phyloP scores from a whole-genome alignment of 2,888 invertebrate genomes.

The Gortyna flavago region DNA sequence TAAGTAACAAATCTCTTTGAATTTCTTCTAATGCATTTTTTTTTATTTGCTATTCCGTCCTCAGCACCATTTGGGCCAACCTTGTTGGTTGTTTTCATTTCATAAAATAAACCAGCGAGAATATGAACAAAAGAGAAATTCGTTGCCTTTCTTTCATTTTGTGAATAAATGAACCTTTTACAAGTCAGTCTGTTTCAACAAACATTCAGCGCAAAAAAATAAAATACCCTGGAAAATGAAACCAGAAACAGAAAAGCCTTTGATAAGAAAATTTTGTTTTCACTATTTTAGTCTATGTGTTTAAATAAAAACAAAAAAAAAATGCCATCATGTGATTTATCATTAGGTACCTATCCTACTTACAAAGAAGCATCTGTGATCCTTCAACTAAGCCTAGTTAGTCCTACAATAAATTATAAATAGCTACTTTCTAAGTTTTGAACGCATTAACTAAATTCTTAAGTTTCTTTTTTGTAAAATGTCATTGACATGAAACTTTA shows the following conservation, averaged over 20 bases:
- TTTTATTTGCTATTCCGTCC: constrained; percentile 26
- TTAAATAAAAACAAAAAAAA: no score
- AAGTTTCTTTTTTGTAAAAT: not conserved
- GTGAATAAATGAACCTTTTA: constrained; percentile 35
- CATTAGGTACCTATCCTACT: not conserved
- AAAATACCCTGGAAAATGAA: constrained; percentile 6
- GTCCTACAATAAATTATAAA: not conserved
- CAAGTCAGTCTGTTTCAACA: constrained; percentile 14
- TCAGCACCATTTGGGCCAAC: constrained; percentile 4
- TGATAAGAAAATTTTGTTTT: not conserved
- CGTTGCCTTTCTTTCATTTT: constrained; percentile 27
- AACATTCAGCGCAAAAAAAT: constrained; percentile 13
- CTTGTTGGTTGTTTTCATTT: constrained; percentile 31
- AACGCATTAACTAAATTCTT: not conserved
- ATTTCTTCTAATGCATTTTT: constrained; percentile 21
- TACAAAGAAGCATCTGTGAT: no score
- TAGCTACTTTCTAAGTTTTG: not conserved
- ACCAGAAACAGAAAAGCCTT: constrained; percentile 6
- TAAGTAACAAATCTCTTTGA: constrained; percentile 10
- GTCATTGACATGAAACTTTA: not conserved
- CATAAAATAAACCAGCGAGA: constrained; percentile 39
- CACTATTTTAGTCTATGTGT: not conserved
- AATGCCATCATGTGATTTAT: not conserved
- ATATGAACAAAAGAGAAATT: constrained; percentile 26
- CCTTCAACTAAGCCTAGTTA: not conserved